Conservation (phyloP, 2,797 vertebrate genomes). For the Phalloptychus januarius region DNA sequence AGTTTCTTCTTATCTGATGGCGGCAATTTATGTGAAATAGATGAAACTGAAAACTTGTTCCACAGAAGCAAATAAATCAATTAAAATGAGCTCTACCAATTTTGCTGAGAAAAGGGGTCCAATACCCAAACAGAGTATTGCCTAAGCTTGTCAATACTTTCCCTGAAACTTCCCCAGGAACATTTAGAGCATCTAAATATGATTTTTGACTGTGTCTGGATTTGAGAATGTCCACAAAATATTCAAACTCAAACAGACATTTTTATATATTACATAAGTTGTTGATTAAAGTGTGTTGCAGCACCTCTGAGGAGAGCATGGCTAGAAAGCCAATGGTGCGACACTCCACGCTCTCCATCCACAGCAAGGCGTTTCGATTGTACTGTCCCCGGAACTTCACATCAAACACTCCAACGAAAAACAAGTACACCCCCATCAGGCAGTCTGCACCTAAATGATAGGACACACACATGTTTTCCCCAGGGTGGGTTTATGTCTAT, state of each 20-base stretch:
- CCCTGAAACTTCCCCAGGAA: background rate
- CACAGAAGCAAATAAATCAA: background rate
- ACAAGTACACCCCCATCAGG: slow-evolving; percentile 86
- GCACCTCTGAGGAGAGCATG: slow-evolving; percentile 85
- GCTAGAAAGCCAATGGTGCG: slow-evolving; percentile 82
- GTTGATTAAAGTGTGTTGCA: background rate
- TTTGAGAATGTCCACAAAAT: background rate
- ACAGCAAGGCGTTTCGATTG: slow-evolving; percentile 83
- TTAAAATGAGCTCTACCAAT: background rate
- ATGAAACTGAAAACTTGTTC: background rate
- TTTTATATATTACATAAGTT: background rate
- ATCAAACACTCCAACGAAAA: slow-evolving; percentile 84
- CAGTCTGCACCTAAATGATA: slow-evolving; percentile 81
- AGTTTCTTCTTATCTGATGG: background rate
- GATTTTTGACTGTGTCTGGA: background rate
- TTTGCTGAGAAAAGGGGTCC: background rate
- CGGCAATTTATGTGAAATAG: background rate
- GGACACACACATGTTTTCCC: slow-evolving; percentile 8
- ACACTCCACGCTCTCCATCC: slow-evolving; percentile 85
- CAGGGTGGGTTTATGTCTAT: background rate
- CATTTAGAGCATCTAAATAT: background rate
- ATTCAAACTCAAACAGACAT: background rate
- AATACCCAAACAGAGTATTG: background rate
- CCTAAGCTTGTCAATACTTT: background rate
- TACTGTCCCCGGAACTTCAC: slow-evolving; percentile 84